phyloP scores from a whole-genome alignment of 1,140 invertebrate genomes.

The Drosophila gunungcola region DNA sequence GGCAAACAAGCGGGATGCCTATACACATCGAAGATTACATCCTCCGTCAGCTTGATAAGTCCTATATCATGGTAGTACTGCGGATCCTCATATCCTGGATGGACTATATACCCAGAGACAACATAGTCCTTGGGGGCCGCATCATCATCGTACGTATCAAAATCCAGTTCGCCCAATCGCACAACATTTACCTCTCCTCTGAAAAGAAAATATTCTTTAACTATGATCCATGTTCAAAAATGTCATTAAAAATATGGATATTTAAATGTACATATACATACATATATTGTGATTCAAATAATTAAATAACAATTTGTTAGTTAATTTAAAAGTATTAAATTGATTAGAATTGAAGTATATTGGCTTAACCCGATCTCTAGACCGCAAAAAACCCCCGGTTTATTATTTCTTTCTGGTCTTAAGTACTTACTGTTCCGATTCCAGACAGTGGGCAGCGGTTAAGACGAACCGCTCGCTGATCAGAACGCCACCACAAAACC shows the following conservation, averaged over 20 bases:
- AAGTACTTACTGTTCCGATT: constrained; percentile 55
- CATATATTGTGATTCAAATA: too few species aligned
- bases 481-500: constrained; percentile 83
- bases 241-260: too few species aligned
- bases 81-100: constrained; percentile 60
- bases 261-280: too few species aligned
- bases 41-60: constrained; percentile 51
- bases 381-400: not conserved
- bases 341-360: too few species aligned
- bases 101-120: constrained; percentile 40
- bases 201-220: too few species aligned
- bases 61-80: constrained; percentile 76
- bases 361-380: too few species aligned
- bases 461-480: constrained; percentile 82
- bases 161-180: constrained; percentile 73
- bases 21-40: constrained; percentile 63
- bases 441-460: constrained; percentile 84
- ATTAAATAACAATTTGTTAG: too few species aligned
- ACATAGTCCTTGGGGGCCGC: constrained; percentile 64
- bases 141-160: constrained; percentile 55
- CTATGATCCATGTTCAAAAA: too few species aligned
- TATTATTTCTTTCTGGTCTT: too few species aligned
- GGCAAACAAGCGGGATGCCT: constrained; percentile 80
- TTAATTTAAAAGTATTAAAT: too few species aligned
- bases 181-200: constrained; percentile 71